Evolutionary conservation across 2,113 vertebrate genomes (phyloP).

Genomic region (Lophura nycthemera): DNA sequence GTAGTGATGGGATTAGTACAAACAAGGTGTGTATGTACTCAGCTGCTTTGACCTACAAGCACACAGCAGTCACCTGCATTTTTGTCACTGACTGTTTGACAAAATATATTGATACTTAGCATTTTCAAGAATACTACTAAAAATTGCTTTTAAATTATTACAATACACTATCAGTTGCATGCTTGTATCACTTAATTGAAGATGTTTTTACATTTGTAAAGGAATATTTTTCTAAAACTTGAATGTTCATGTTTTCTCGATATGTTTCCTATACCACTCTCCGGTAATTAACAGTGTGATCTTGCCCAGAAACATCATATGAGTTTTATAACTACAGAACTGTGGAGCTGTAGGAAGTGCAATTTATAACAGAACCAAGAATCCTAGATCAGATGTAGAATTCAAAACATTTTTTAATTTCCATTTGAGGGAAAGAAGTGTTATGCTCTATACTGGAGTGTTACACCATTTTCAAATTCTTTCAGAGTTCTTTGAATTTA

Average conservation of each 20-base stretch:
- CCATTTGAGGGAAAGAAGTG: neutral
- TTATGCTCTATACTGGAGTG: conserved; percentile 36
- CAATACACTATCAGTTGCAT: neutral
- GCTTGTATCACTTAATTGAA: neutral
- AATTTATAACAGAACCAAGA: neutral
- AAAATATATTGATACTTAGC: neutral
- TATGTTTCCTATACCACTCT: neutral
- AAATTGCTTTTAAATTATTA: neutral
- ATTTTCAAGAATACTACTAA: neutral
- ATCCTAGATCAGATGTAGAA: neutral
- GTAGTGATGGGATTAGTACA: neutral
- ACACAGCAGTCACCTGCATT: neutral
- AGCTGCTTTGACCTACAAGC: neutral
- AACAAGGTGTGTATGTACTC: neutral
- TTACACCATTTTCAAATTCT: neutral
- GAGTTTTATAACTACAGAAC: neutral
- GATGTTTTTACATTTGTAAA: neutral
- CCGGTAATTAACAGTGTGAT: neutral
- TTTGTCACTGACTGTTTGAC: neutral
- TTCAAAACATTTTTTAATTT: neutral
- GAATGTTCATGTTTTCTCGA: neutral
- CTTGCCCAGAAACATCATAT: neutral
- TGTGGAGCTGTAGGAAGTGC: neutral
- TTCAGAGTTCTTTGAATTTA: conserved; percentile 37
- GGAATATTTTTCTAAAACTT: neutral